Evolutionary conservation across 2,888 invertebrate genomes (phyloP), one percentile per base, ranked within the genome.

Genomic region (Leptinotarsa juncta): DNA sequence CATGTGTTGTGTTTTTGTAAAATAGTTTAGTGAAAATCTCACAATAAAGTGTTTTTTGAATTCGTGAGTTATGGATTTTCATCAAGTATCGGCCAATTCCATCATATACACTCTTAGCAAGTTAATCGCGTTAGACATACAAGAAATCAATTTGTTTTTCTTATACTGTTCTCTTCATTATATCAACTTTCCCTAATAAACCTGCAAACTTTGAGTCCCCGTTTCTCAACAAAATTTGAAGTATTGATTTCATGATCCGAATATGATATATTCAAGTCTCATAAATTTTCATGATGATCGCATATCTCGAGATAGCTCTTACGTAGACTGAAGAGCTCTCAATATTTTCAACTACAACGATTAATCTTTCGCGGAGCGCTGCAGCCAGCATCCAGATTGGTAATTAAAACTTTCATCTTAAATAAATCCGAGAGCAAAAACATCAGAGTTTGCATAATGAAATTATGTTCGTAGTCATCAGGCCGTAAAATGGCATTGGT

Each of bases 391-490:
- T 66, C 48, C 66, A 49, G 23, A 66, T 23, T 48, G 66, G 66
- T 42, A 49, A 66, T 66, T 49, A 66, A 66, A 66, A 66, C 66
- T 66, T 66, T 42, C 66, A 20, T 66, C 66, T 50, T 50, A 49
- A 66, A 66, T 66, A 66, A 66, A 66, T 66, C 48, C 20, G 66
- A 20, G 50, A 18, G 23, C 66, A 20, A 66, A 65, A 66, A 66
- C 66, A 50, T 49, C 66, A 14, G 7, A 66, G 66, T 66, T 66
- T 49, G 49, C 49, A 66, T 69, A 73, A 69, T 62, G 50, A 65
- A 53, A 72, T 73, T 73, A 73, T 73, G 65, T 73, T 73, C 69
- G 48, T 18, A 68, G 65, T 48, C 69, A 73, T 68, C 65, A 65
- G 53, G 48, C 49, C 50, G 62, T 51, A 62, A 65, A 73, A 53